Evolutionary conservation across 2,113 vertebrate species (phyloP).

Genomic region (Aleadryas rufinucha): DNA sequence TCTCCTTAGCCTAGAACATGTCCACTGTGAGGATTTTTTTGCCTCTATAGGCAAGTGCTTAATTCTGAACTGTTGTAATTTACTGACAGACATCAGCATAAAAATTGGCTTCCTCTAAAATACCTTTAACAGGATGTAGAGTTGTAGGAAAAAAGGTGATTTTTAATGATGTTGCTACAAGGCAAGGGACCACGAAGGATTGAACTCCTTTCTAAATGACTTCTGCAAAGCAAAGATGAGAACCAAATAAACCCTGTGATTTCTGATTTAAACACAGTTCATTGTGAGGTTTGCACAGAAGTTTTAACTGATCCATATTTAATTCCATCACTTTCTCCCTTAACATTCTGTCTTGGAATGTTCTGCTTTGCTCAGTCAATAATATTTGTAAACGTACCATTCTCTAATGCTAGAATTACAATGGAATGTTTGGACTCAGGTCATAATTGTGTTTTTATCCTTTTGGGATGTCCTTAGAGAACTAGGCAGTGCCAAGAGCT

Average conservation of each 20-base stretch:
- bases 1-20: background rate
- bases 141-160: background rate
- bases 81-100: background rate
- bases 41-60: background rate
- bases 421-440: constrained; percentile 48
- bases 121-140: background rate
- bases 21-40: background rate
- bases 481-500: constrained; percentile 42
- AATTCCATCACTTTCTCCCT: background rate
- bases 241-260: background rate
- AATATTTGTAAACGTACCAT: background rate
- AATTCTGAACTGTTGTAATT: background rate
- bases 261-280: background rate
- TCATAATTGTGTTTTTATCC: constrained; percentile 53
- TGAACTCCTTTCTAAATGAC: background rate
- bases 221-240: background rate
- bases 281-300: background rate
- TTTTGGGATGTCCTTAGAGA: constrained; percentile 48
- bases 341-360: background rate
- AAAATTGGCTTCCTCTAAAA: background rate
- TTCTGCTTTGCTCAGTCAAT: background rate
- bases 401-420: constrained; percentile 47
- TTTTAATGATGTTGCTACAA: background rate
- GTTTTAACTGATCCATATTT: background rate
- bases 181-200: background rate